Evolutionary conservation across 30 jellyfish, hydroid and myxozoan genomes (phyloP), one percentile per base, ranked within the genome.

Genomic region (Chrysaora quinquecirrha): DNA sequence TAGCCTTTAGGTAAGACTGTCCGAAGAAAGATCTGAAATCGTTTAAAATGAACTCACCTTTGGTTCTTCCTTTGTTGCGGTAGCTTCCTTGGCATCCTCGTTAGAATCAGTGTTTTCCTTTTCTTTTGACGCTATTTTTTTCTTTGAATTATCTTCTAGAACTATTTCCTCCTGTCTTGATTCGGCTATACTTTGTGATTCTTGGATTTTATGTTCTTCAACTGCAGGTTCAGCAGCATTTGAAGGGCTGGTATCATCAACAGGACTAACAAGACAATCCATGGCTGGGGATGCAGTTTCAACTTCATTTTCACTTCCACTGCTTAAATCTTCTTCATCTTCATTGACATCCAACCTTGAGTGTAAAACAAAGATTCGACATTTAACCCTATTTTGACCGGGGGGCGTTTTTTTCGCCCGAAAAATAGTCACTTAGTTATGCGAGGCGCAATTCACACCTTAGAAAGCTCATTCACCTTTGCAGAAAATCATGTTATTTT

Each of bases 261-360:
- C 54, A 3, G 54, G 54, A 38, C 54, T 38, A 3, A 14, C 54
- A 38, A 38, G 54, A 14, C 6, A 3, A 3, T 38, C 54, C 54
- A 38, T 14, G 14, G 54, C 6, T 3, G 14, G 6, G 6, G 11
- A 3, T 38, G 6, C 54, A 38, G 6, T 14, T 14, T 38, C 54
- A 38, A 38, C 54, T 38, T 38, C 54, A 14, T 38, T 6, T 38
- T 38, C 54, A 14, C 54, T 14, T 38, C 14, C 54, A 38, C 54
- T 38, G 54, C 54, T 38, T 14, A 38, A 38, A 14, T 38, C 54
- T 14, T 38, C 54, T 14, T 38, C 54, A 38, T 3, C 6, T 38
- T 38, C 54, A 69, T 69, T 47, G 29, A 69, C 23, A 12, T 69
- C 81, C 10, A 69, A 64, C 81, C 81, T 69, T n/a, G n/a, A n/a